Evolutionary conservation across 35 echinoderm and acorn worm species (phyloP), one percentile per base, ranked within the genome.

Genomic region (Lytechinus pictus): DNA sequence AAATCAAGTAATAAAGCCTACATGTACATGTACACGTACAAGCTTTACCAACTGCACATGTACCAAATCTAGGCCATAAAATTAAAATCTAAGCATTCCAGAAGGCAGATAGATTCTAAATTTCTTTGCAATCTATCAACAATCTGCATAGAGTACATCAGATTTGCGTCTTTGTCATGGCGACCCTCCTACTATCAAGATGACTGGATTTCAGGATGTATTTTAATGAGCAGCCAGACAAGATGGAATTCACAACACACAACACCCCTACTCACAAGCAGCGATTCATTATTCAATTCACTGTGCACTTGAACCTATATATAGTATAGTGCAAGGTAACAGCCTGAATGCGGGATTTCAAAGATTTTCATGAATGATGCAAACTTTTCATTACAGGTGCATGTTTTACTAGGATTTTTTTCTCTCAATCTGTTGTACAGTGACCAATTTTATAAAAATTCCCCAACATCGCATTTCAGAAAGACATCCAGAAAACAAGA

Each of bases 141-240:
- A 71, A 14, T 21, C 61, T 71, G 55, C 14, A 71, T 21, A 71
- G 61, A 21, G 16, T 71, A 71, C 66, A 79, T 24, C 66, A 79
- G 5, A 24, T n/a, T 79, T 79, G 3, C 9, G 19, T 13, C 5
- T 71, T 24, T 79, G 2, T 19, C 8, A 24, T 24, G 19, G n/a
- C 4, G 66, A 79, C 21, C 66, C 19, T 79, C 66, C 56, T 58
- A 58, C 56, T 11, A 13, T 58, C 5, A 58, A 79, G 66, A 79
- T 79, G 66, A 79, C 66, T 79, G 19, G 66, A 79, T 79, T 79
- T 79, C 66, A 79, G 66, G 66, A 79, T 79, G 66, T 79, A 79
- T n/a, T 14, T 24, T 79, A 79, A 79, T 79, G 66, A 79, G n/a
- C 66, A 79, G 66, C 66, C 66, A 79, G 66, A 79, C 66, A 79